Evolutionary conservation across 2,113 vertebrate genomes (phyloP).

Genomic region (Numida meleagris): DNA sequence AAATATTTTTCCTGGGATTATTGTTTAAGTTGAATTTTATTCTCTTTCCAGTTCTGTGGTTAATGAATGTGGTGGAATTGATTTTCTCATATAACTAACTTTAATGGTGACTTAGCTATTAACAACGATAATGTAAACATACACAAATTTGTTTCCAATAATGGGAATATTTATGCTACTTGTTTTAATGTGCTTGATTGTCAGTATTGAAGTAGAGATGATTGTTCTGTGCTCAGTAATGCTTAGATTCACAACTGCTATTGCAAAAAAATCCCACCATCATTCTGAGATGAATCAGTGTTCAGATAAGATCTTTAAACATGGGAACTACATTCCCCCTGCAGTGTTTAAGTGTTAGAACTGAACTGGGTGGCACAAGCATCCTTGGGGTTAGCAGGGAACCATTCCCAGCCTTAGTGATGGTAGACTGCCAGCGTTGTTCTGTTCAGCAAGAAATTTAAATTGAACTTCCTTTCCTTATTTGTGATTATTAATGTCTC

Average conservation of each 20-base stretch:
- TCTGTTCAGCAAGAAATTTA: neutral
- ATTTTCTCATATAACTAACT: neutral
- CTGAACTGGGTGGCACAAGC: neutral
- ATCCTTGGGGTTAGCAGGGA: neutral
- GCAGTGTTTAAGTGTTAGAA: neutral
- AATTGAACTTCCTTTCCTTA: neutral
- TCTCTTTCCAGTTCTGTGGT: constrained; percentile 14
- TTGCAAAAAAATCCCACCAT: neutral
- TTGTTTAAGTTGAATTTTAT: constrained; percentile 36
- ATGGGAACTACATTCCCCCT: neutral
- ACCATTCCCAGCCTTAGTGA: neutral
- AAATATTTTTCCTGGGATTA: constrained; percentile 18
- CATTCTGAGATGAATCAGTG: neutral
- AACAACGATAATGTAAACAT: neutral
- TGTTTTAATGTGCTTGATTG: neutral
- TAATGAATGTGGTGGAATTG: neutral
- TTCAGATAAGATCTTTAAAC: neutral
- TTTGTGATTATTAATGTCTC: neutral
- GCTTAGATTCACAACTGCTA: neutral
- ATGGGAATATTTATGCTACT: neutral
- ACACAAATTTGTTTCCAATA: neutral
- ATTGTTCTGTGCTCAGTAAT: neutral
- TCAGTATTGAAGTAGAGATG: neutral
- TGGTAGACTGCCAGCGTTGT: neutral
- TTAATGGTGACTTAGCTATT: neutral